A percentile compares a stretch with the other conserved stretches of the same genome.
Evolutionary conservation across 2,113 vertebrate species (phyloP).

Genomic region (Dipodomys merriami): DNA sequence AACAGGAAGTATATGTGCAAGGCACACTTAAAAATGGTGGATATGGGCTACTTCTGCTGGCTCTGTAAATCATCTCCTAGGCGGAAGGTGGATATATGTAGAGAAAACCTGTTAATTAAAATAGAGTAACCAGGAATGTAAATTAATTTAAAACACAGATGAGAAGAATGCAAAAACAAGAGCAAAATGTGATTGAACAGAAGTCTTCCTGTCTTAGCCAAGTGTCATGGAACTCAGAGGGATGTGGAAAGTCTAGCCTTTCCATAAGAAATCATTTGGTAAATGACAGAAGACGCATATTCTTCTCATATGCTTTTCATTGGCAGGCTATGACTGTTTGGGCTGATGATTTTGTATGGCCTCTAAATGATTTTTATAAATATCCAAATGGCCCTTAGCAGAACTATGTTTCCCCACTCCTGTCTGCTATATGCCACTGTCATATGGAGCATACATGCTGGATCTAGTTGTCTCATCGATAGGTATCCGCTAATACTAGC

Average conservation of each 20-base stretch:
- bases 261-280: too few species aligned
- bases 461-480: not conserved
- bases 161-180: not conserved
- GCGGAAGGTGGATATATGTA: not conserved
- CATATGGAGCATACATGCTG: not conserved
- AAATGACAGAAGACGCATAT: too few species aligned
- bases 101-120: not conserved
- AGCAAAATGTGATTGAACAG: not conserved
- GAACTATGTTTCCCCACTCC: too few species aligned
- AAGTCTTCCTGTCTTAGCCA: not conserved
- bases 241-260: not conserved
- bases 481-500: not conserved
- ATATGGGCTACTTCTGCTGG: not conserved
- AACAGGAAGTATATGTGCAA: not conserved
- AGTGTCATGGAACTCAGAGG: not conserved
- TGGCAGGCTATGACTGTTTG: too few species aligned
- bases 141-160: not conserved
- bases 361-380: too few species aligned
- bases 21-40: not conserved
- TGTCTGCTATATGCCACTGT: not conserved
- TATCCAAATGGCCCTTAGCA: too few species aligned
- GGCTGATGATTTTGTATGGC: too few species aligned
- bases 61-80: constrained; percentile 15
- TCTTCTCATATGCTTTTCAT: too few species aligned
- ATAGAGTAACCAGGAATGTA: not conserved